phyloP scores from a whole-genome alignment of 2,113 vertebrate genomes.

The Mungos mungo region DNA sequence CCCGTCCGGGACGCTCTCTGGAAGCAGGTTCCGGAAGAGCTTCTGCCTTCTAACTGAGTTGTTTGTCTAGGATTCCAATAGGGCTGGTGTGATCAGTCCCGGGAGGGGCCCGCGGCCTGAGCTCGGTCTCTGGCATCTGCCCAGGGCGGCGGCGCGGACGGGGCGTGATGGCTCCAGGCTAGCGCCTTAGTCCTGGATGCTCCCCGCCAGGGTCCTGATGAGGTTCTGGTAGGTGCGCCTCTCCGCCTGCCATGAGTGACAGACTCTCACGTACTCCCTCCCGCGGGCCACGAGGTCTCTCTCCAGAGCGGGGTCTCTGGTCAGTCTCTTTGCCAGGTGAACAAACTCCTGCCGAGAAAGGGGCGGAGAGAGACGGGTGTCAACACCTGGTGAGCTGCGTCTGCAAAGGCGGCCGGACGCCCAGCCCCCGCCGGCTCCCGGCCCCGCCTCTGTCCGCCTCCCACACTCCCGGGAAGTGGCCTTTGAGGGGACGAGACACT shows the following conservation, averaged over 20 bases:
- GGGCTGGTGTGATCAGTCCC: not conserved
- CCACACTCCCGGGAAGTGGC: too few relatives aligned
- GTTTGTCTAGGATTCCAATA: not conserved
- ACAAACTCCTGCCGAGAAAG: constrained; percentile 91
- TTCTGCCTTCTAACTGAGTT: rapidly evolving
- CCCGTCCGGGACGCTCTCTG: not conserved
- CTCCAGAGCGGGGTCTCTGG: constrained; percentile 84
- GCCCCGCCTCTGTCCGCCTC: rapidly evolving
- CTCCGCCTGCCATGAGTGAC: constrained; percentile 88
- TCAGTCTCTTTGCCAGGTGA: constrained; percentile 87
- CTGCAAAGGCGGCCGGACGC: rapidly evolving
- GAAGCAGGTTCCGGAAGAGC: not conserved
- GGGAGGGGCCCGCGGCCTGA: not conserved
- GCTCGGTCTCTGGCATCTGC: rapidly evolving
- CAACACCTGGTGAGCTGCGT: rapidly evolving
- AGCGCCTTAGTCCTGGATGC: rapidly evolving
- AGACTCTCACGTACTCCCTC: constrained; percentile 85
- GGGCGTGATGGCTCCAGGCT: rapidly evolving
- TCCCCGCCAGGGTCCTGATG: constrained; percentile 82
- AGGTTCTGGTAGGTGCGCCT: constrained; percentile 89
- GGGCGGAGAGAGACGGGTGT: rapidly evolving
- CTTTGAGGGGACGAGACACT: not conserved
- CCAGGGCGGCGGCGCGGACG: rapidly evolving
- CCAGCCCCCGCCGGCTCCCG: rapidly evolving
- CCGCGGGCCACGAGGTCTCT: constrained; percentile 85